These are phyloP conservation scores for Aphrocallistes beatrix DNA, from an alignment of 37 sponge, comb jelly and placozoan genomes.

Conservation along the genomic window DNA sequence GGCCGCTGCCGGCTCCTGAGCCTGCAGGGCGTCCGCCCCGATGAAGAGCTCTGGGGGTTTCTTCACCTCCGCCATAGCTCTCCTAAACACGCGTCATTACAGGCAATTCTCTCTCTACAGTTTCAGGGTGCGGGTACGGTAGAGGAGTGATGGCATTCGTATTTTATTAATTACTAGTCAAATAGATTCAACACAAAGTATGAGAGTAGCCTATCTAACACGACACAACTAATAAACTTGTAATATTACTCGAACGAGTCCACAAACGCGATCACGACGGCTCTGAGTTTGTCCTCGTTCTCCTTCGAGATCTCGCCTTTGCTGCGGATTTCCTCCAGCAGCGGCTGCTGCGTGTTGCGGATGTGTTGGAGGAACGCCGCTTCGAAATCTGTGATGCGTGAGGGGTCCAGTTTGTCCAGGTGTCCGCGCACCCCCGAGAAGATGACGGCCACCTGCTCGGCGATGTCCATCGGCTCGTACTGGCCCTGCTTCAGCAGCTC, in stretches of 20 bases:
- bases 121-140: too few species aligned
- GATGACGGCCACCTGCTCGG: conserved; percentile 91
- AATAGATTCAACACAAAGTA: too few species aligned
- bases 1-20: neutral
- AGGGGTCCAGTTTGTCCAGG: conserved; percentile 86
- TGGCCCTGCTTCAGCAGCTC: conserved; percentile 99
- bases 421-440: conserved; percentile 94
- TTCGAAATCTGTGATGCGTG: conserved; percentile 83
- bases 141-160: too few species aligned
- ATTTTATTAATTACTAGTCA: too few species aligned
- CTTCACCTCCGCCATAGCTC: neutral
- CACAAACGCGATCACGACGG: conserved; percentile 68
- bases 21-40: neutral
- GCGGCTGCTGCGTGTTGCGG: conserved; percentile 64
- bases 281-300: conserved; percentile 70
- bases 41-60: conserved; percentile 16
- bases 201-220: too few species aligned
- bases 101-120: too few species aligned
- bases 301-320: conserved; percentile 74
- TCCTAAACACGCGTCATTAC: too few species aligned
- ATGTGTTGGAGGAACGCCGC: conserved; percentile 84
- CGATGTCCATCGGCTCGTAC: conserved; percentile 91
- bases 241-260: conserved; percentile 48
- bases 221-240: too few species aligned
- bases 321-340: conserved; percentile 70